Evolutionary conservation across 2,888 invertebrate genomes (phyloP).

Genomic region (Plusia festucae): DNA sequence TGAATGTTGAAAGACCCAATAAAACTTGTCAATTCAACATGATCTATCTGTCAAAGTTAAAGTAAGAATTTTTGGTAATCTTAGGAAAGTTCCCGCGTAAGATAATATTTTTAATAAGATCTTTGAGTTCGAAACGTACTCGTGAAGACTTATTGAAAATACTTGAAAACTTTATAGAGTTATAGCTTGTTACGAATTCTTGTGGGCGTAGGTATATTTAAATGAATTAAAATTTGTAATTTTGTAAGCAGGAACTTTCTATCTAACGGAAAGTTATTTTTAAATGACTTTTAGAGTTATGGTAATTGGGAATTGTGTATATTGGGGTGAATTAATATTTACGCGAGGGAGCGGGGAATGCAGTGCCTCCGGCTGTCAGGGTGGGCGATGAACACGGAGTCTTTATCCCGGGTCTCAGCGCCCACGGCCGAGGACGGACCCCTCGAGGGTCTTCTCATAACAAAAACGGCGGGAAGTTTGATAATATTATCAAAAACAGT

Average conservation of each 20-base stretch:
- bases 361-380: background rate
- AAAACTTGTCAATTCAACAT: constrained; percentile 40
- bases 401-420: background rate
- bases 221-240: constrained; percentile 7
- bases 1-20: constrained; percentile 34
- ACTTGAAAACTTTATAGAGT: constrained; percentile 32
- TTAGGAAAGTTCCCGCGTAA: constrained; percentile 28
- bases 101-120: constrained; percentile 38
- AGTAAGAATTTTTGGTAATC: constrained; percentile 25
- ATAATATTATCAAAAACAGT: constrained; percentile 4
- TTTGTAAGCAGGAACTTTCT: background rate
- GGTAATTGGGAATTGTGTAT: background rate
- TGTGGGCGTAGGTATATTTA: constrained; percentile 1
- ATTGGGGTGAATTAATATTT: constrained; percentile 6
- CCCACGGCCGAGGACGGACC: background rate
- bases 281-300: background rate
- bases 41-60: constrained; percentile 25
- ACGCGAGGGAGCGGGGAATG: background rate
- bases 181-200: constrained; percentile 35
- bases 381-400: constrained; percentile 2
- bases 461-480: background rate
- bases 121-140: constrained; percentile 25
- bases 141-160: constrained; percentile 42
- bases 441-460: background rate
- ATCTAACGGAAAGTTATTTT: background rate